phyloP scores from a whole-genome alignment of 2,113 vertebrate species.

The Leptobrachium ailaonicum region DNA sequence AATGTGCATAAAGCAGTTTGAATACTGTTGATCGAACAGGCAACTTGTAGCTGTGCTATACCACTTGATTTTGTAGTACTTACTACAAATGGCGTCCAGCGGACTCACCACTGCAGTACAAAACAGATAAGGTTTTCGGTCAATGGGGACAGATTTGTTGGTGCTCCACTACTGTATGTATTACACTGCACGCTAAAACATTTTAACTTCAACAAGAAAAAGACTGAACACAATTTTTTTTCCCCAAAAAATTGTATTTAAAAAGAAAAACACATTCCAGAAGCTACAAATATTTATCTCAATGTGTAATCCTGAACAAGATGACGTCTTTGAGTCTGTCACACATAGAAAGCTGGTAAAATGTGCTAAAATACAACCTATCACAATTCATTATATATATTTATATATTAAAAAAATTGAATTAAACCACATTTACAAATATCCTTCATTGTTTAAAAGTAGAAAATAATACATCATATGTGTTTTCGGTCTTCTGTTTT shows the following conservation, averaged over 20 bases:
- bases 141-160: no score
- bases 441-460: slow-evolving; percentile 52
- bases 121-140: no score
- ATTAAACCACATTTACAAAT: slow-evolving; percentile 50
- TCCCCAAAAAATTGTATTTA: slow-evolving; percentile 11
- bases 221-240: not conserved
- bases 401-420: slow-evolving; percentile 29
- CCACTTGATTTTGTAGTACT: no score
- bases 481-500: no score
- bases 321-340: slow-evolving; percentile 22
- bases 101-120: no score
- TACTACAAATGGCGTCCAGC: no score
- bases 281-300: slow-evolving; percentile 47
- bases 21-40: no score
- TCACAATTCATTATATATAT: slow-evolving; percentile 32
- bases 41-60: no score
- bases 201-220: not conserved
- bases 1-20: no score
- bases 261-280: slow-evolving; percentile 11
- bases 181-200: not conserved
- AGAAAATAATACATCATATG: slow-evolving; percentile 46
- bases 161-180: no score
- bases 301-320: slow-evolving; percentile 43
- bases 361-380: slow-evolving; percentile 43
- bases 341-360: slow-evolving; percentile 37